Percentiles rank a stretch among this genome's conserved stretches.
phyloP scores from a whole-genome alignment of 53 echinoderm and acorn worm genomes.

The Mesocentrotus franciscanus region DNA sequence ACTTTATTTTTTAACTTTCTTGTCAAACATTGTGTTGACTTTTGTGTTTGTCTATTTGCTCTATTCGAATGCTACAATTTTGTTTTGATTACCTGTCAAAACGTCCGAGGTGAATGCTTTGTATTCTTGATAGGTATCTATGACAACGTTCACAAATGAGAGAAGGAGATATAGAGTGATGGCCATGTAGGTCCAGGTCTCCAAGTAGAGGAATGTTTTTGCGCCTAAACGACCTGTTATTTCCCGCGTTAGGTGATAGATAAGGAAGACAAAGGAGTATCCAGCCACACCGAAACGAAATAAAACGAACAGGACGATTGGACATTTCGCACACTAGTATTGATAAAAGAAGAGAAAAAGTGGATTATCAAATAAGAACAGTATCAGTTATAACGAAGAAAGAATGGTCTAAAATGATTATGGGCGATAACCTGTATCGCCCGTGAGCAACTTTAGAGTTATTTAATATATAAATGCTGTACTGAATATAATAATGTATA shows the following conservation, averaged over 20 bases:
- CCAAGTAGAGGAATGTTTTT: constrained; percentile 46
- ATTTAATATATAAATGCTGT: no score
- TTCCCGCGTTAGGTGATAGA: constrained; percentile 36
- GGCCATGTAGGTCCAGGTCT: constrained; percentile 38
- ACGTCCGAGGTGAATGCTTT: neutral
- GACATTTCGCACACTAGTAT: constrained; percentile 18
- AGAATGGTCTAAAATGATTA: no score
- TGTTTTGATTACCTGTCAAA: neutral
- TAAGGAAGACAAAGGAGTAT: constrained; percentile 25
- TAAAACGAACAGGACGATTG: constrained; percentile 17
- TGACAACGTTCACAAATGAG: constrained; percentile 17
- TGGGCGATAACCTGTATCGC: no score
- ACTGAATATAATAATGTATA: no score
- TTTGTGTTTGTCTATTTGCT: neutral
- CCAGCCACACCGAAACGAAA: constrained; percentile 50
- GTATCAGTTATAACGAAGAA: neutral
- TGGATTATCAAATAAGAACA: neutral
- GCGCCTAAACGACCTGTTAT: neutral
- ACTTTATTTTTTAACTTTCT: neutral
- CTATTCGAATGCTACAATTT: neutral
- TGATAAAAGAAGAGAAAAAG: neutral
- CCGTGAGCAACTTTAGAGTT: no score
- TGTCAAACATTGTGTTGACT: neutral
- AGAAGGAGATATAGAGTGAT: constrained; percentile 31
- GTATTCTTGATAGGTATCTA: constrained; percentile 22